These are phyloP conservation scores for Anoplius nigerrimus DNA, from an alignment of 2,888 invertebrate species.

Conservation along the genomic window DNA sequence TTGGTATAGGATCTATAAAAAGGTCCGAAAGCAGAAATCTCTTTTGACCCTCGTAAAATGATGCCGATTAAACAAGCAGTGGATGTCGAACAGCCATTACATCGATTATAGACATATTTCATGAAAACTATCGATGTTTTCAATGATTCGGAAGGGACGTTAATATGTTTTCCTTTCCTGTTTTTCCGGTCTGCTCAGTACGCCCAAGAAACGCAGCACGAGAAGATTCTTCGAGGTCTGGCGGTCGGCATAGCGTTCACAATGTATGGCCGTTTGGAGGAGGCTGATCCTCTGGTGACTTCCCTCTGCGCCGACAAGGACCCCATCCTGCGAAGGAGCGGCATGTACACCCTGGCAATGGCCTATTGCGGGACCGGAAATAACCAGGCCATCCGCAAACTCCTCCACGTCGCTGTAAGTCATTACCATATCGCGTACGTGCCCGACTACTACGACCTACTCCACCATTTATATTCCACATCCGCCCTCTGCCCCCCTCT, in stretches of 20 bases:
- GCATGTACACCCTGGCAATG: constrained; percentile 98
- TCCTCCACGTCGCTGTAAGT: constrained; percentile 95
- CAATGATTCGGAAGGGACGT: too few relatives aligned
- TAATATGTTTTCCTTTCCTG: constrained; percentile 14
- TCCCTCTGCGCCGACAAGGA: constrained; percentile 95
- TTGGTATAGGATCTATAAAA: too few relatives aligned
- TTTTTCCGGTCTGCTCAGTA: constrained; percentile 80
- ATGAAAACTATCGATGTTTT: too few relatives aligned
- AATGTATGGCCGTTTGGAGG: constrained; percentile 97
- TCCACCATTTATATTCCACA: too few relatives aligned
- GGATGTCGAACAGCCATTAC: too few relatives aligned
- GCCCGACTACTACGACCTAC: too few relatives aligned
- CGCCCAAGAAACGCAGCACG: constrained; percentile 97
- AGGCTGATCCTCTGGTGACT: constrained; percentile 95
- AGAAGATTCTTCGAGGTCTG: constrained; percentile 97
- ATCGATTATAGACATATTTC: too few relatives aligned
- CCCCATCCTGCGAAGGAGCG: constrained; percentile 94
- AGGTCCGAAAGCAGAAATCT: too few relatives aligned
- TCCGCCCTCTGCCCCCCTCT: too few relatives aligned
- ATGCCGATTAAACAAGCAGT: too few relatives aligned
- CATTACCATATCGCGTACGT: too few relatives aligned
- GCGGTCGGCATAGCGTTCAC: constrained; percentile 97
- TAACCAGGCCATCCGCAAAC: constrained; percentile 95
- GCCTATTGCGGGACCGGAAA: constrained; percentile 99
- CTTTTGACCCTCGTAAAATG: too few relatives aligned